A percentile compares a stretch with the other conserved stretches of the same genome.
These are phyloP conservation scores for Tragelaphus eurycerus DNA, from an alignment of 2,797 vertebrate species.

Conservation along the genomic window DNA sequence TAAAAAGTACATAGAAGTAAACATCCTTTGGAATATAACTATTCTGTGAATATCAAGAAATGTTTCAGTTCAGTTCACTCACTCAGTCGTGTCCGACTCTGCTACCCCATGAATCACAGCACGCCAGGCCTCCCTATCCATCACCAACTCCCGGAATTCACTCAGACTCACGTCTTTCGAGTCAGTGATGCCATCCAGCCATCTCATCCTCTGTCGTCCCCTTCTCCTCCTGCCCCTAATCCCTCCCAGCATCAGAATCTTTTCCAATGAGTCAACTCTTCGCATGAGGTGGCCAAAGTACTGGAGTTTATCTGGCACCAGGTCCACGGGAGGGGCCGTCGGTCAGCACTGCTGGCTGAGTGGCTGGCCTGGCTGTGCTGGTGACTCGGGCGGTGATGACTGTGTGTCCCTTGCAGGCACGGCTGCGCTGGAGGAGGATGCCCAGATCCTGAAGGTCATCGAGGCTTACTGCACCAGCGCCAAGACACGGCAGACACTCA, in stretches of 20 bases:
- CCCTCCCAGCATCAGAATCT: no score
- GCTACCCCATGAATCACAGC: no score
- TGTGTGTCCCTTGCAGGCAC: slow-evolving; percentile 86
- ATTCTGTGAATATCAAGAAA: background rate
- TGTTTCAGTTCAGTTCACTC: no score
- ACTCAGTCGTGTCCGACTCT: no score
- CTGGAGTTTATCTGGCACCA: background rate
- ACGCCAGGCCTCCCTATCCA: no score
- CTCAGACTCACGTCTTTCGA: no score
- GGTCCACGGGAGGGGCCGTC: background rate
- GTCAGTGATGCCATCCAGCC: no score
- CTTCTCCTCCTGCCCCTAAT: no score
- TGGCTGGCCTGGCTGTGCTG: background rate
- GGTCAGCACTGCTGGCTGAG: background rate
- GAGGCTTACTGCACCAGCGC: slow-evolving; percentile 99
- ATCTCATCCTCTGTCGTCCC: no score
- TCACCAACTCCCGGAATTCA: no score
- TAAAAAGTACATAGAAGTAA: background rate
- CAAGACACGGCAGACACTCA: slow-evolving; percentile 98
- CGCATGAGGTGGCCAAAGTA: no score
- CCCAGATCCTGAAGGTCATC: slow-evolving; percentile 98
- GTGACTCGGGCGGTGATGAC: background rate
- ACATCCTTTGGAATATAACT: background rate
- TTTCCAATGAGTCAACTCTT: no score
- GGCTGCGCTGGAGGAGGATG: slow-evolving; percentile 97